A percentile compares a stretch with the other conserved stretches of the same genome.
phyloP scores from a whole-genome alignment of 2,888 invertebrate genomes.

The Leucoptera coffeella region DNA sequence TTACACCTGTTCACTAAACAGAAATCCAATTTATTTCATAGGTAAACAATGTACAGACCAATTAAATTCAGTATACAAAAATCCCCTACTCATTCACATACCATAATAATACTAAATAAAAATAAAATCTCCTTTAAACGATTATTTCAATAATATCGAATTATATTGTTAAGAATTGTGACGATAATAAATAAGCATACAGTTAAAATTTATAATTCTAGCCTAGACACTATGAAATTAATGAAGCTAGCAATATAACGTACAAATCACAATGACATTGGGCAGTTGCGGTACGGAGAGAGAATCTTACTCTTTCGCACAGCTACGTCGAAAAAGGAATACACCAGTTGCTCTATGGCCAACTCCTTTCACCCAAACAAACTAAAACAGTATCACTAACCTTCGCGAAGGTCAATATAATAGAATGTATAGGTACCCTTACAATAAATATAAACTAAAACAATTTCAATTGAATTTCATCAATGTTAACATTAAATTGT shows the following conservation, averaged over 20 bases:
- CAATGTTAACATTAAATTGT: constrained; percentile 34
- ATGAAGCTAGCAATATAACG: constrained; percentile 40
- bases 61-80: too few species aligned
- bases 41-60: too few species aligned
- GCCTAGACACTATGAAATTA: constrained; percentile 41
- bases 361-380: too few species aligned
- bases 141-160: too few species aligned
- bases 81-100: too few species aligned
- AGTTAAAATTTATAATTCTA: constrained; percentile 24
- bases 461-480: too few species aligned
- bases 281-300: neutral
- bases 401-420: constrained; percentile 51
- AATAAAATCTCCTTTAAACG: too few species aligned
- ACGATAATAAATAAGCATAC: constrained; percentile 30
- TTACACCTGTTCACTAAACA: too few species aligned
- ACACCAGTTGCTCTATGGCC: too few species aligned
- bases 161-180: constrained; percentile 23
- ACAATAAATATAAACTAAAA: constrained; percentile 37
- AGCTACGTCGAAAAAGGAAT: too few species aligned
- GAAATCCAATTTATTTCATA: too few species aligned
- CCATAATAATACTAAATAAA: too few species aligned
- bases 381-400: constrained; percentile 52
- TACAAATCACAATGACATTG: constrained; percentile 29
- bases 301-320: neutral
- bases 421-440: constrained; percentile 52